phyloP scores from a whole-genome alignment of 2,113 vertebrate species.

The Rhinoderma darwinii region DNA sequence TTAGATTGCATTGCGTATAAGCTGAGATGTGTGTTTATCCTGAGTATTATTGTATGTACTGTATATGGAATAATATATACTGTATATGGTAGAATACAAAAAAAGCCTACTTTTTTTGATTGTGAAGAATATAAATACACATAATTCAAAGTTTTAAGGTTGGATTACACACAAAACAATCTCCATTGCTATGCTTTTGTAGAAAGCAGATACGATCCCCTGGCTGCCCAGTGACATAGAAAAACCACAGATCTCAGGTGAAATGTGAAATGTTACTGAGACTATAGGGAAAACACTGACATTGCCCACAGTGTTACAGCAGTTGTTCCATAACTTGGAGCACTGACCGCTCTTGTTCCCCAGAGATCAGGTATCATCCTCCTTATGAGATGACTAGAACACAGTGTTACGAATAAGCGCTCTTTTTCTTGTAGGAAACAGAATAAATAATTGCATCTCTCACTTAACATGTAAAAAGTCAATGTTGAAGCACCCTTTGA shows the following conservation, averaged over 20 bases:
- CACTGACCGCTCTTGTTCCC: background rate
- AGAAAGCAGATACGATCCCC: background rate
- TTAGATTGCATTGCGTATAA: too few relatives aligned
- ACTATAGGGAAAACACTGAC: background rate
- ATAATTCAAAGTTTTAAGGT: too few relatives aligned
- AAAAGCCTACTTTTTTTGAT: too few relatives aligned
- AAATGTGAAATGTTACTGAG: constrained; percentile 3
- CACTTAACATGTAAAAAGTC: background rate
- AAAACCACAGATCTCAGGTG: constrained; percentile 3
- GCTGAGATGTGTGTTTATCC: too few relatives aligned
- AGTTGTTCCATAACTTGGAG: background rate
- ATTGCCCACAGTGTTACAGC: background rate
- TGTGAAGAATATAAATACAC: too few relatives aligned
- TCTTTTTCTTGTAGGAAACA: background rate
- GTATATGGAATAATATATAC: too few relatives aligned
- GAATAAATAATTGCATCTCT: background rate
- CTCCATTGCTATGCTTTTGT: background rate
- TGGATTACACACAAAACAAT: too few relatives aligned
- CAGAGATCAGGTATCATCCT: background rate
- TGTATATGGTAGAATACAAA: too few relatives aligned
- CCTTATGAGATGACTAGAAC: background rate
- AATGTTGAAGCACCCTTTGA: background rate
- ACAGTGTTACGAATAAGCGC: background rate
- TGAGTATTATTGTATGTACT: too few relatives aligned
- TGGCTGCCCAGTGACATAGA: background rate